These are phyloP conservation scores for Andrena fulva DNA, from an alignment of 2,888 invertebrate genomes.

Conservation along the genomic window DNA sequence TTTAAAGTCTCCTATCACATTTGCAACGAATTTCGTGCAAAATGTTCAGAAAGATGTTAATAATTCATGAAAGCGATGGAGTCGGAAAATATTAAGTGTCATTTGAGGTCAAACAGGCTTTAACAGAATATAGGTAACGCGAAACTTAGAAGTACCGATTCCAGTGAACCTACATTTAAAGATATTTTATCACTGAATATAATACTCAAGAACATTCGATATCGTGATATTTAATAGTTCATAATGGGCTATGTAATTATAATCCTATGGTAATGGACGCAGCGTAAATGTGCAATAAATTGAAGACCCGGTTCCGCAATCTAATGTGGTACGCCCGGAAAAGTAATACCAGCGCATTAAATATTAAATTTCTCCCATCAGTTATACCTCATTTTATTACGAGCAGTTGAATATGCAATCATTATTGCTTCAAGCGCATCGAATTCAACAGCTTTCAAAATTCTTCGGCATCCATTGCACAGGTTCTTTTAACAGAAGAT, in stretches of 20 bases:
- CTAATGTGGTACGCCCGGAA: background rate
- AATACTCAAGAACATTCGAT: background rate
- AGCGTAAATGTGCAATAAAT: constrained; percentile 4
- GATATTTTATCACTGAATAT: background rate
- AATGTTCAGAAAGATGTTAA: too few relatives aligned
- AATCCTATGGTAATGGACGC: constrained; percentile 13
- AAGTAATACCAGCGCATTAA: constrained; percentile 15
- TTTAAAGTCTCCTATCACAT: too few relatives aligned
- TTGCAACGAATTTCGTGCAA: too few relatives aligned
- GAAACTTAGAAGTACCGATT: background rate
- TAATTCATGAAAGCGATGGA: too few relatives aligned
- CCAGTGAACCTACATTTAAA: background rate
- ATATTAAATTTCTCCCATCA: background rate
- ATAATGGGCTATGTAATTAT: background rate
- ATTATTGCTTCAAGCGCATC: background rate
- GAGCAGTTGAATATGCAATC: background rate
- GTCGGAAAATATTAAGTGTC: too few relatives aligned
- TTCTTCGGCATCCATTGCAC: background rate
- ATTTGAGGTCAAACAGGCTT: background rate
- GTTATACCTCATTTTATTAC: constrained; percentile 1
- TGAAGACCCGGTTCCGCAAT: background rate
- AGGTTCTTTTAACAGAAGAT: background rate
- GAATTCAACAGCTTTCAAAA: background rate
- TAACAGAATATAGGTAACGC: background rate
- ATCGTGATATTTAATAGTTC: background rate